phyloP scores from a whole-genome alignment of 2,888 invertebrate genomes.

The Parnassius mnemosyne region DNA sequence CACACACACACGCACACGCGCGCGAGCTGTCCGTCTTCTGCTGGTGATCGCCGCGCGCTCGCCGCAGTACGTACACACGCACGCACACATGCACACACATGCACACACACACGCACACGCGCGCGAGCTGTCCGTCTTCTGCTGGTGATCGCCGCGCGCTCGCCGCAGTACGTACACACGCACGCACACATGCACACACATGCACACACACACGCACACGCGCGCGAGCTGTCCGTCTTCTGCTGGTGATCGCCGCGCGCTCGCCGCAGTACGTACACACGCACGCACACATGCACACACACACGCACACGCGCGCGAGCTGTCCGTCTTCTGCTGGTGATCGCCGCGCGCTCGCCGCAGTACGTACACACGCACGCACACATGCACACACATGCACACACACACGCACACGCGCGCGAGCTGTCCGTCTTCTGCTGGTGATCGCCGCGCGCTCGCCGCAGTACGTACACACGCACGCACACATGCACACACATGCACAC shows the following conservation, averaged over 20 bases:
- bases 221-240: slow-evolving; percentile 87
- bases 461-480: too few species aligned
- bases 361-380: not conserved
- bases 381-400: not conserved
- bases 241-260: slow-evolving; percentile 84
- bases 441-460: too few species aligned
- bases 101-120: too few species aligned
- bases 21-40: too few species aligned
- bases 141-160: slow-evolving; percentile 83
- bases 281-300: not conserved
- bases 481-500: too few species aligned
- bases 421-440: too few species aligned
- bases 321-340: slow-evolving; percentile 92
- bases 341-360: not conserved
- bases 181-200: not conserved
- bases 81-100: too few species aligned
- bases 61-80: too few species aligned
- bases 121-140: slow-evolving; percentile 87
- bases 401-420: not conserved
- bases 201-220: slow-evolving; percentile 40
- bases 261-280: slow-evolving; percentile 4
- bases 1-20: too few species aligned
- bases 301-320: slow-evolving; percentile 78
- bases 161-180: slow-evolving; percentile 3
- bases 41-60: too few species aligned